A percentile compares a stretch with the other conserved stretches of the same genome.
Evolutionary conservation across 1,140 invertebrate species (phyloP).

Genomic region (Tetramorium simillimum): DNA sequence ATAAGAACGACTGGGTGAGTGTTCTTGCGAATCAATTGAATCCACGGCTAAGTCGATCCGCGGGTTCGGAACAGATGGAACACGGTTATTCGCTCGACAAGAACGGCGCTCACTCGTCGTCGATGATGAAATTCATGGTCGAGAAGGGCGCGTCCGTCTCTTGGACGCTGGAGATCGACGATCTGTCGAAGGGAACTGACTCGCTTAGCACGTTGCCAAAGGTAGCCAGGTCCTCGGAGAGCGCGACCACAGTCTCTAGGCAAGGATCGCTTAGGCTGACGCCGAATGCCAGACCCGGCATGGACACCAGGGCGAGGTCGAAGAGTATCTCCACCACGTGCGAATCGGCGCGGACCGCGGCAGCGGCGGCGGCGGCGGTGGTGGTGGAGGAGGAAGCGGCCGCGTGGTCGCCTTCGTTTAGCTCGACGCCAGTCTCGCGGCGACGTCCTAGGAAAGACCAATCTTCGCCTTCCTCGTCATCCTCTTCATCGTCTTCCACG

Average conservation of each 20-base stretch:
- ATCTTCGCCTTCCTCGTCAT: slow-evolving; percentile 64
- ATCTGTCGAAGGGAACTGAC: slow-evolving; percentile 86
- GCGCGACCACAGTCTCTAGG: slow-evolving; percentile 69
- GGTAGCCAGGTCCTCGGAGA: slow-evolving; percentile 44
- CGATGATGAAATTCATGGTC: slow-evolving; percentile 91
- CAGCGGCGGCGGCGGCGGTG: not conserved
- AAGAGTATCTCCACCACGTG: slow-evolving; percentile 77
- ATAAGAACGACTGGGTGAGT: slow-evolving; percentile 89
- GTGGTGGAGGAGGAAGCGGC: slow-evolving; percentile 57
- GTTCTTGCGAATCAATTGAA: slow-evolving; percentile 83
- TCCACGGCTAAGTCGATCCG: slow-evolving; percentile 73
- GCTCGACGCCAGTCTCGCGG: slow-evolving; percentile 75
- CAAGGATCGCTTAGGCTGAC: slow-evolving; percentile 79
- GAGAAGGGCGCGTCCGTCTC: slow-evolving; percentile 94
- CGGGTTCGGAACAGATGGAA: slow-evolving; percentile 76
- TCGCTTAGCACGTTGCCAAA: slow-evolving; percentile 61
- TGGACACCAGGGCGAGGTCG: slow-evolving; percentile 75
- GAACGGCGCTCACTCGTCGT: slow-evolving; percentile 80
- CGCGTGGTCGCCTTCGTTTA: slow-evolving; percentile 74
- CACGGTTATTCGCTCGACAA: slow-evolving; percentile 66
- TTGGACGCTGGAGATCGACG: slow-evolving; percentile 92
- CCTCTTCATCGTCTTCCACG: slow-evolving; percentile 53
- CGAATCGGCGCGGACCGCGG: slow-evolving; percentile 51
- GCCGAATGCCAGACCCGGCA: slow-evolving; percentile 64
- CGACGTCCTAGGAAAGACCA: slow-evolving; percentile 76